Percentiles rank a stretch among this genome's conserved stretches.
phyloP scores from a whole-genome alignment of 2,113 vertebrate genomes.

The Martes martes region DNA sequence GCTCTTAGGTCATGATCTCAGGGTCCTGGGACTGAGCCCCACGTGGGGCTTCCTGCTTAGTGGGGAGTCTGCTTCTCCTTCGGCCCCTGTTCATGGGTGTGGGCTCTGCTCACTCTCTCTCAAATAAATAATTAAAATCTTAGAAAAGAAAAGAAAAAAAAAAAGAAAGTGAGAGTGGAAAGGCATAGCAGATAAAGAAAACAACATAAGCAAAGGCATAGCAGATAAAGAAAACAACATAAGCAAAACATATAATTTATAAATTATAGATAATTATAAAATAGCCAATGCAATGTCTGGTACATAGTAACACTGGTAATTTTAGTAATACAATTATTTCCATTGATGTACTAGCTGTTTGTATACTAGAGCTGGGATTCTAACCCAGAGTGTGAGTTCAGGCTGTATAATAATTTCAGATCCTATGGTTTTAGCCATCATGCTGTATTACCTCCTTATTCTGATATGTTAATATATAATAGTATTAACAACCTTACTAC shows the following conservation, averaged over 20 bases:
- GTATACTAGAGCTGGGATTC: not conserved
- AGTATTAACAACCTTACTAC: not conserved
- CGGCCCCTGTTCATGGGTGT: not conserved
- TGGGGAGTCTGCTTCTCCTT: not conserved
- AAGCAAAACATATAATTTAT: not conserved
- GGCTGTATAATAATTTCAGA: not conserved
- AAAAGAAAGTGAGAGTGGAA: not conserved
- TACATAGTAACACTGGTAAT: not conserved
- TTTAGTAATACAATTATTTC: not conserved
- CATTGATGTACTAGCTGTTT: not conserved
- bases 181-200: not conserved
- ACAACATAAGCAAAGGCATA: not conserved
- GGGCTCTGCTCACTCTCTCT: not conserved
- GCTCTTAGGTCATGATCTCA: too few relatives aligned
- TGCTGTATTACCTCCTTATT: not conserved
- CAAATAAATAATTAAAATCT: not conserved
- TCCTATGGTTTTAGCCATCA: not conserved
- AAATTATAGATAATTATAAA: not conserved
- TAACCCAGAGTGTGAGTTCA: not conserved
- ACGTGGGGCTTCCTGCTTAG: not conserved
- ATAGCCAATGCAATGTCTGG: not conserved
- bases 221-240: not conserved
- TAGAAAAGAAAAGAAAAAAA: not conserved
- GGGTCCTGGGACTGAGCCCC: too few relatives aligned
- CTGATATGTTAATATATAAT: rapidly evolving